Evolutionary conservation across 30 jellyfish, hydroid and myxozoan species (phyloP), one percentile per base, ranked within the genome.

Genomic region (Aurelia aurita complex sp. Pacific): DNA sequence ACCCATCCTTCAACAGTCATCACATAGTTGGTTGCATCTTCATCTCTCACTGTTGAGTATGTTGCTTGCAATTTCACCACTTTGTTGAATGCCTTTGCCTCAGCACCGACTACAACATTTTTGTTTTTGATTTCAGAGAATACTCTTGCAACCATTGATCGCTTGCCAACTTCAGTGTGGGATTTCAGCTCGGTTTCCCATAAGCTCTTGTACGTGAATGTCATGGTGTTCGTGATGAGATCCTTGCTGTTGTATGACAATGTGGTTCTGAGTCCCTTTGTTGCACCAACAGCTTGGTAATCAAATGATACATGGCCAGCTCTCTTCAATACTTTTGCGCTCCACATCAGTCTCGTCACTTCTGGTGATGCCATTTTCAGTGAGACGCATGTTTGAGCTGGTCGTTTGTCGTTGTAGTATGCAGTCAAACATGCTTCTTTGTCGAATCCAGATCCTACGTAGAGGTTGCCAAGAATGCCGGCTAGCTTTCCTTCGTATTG

Each of bases 221-320:
- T 32, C 95, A 76, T 71, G 10, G 91, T 51, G 78, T 94, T 81
- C 90, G 78, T 75, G 79, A 64, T 61, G 65, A 85, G 69, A 5
- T 77, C 92, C 68, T 87, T 89, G 73, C 78, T 40, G 82, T 95
- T 95, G 96, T 77, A 95, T 40, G 46, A 53, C 36, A 86, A 79
- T 9, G 86, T 40, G 54, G 97, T 80, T 7, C 72, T 81, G 11
- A 90, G 77, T 35, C 86, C 91, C 71, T 86, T 52, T 35, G 66
- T 42, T 29, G 80, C 89, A 29, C 83, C 76, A 43, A 80, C 51
- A 50, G 81, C 75, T 40, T 89, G 75, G 66, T 57, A 79, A 72
- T 65, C 95, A 52, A 82, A 36, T 17, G 78, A 85, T 57, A 92
- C 82, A 32, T 69, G 90, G 16, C 82, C 95, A 9, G 69, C 83